Evolutionary conservation across 1,140 invertebrate species (phyloP).

Genomic region (Lineus longissimus): DNA sequence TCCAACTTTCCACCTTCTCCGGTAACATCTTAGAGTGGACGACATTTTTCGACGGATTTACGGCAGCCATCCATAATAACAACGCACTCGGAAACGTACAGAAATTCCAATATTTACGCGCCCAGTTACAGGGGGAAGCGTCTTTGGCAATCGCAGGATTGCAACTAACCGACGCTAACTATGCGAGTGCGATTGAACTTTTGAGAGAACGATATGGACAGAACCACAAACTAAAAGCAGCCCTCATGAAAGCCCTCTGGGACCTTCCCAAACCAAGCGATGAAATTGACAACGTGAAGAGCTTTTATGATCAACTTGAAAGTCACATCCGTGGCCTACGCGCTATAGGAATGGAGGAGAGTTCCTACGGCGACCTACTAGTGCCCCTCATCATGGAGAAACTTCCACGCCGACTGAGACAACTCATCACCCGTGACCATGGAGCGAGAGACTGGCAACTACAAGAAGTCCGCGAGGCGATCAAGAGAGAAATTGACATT

Average conservation of each 20-base stretch:
- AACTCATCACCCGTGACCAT: too few species aligned
- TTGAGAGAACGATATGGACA: slow-evolving; percentile 13
- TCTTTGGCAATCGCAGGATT: slow-evolving; percentile 9
- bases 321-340: slow-evolving; percentile 6
- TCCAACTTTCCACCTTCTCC: slow-evolving; percentile 12
- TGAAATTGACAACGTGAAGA: slow-evolving; percentile 1
- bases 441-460: too few species aligned
- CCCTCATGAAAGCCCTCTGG: slow-evolving; percentile 12
- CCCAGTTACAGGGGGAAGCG: slow-evolving; percentile 9
- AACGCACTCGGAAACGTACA: slow-evolving; percentile 10
- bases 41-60: slow-evolving; percentile 15
- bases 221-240: slow-evolving; percentile 6
- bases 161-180: slow-evolving; percentile 14
- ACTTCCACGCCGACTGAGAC: too few species aligned
- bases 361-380: too few species aligned
- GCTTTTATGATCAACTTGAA: slow-evolving; percentile 18
- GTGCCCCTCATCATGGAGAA: too few species aligned
- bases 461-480: too few species aligned
- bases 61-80: slow-evolving; percentile 12
- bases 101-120: slow-evolving; percentile 14
- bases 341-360: too few species aligned
- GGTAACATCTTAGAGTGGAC: slow-evolving; percentile 17
- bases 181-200: slow-evolving; percentile 8
- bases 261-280: neutral
- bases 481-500: too few species aligned